Base-by-base conservation (phyloP, 2,888 invertebrate genomes). In the Tetragonisca angustula region DNA sequence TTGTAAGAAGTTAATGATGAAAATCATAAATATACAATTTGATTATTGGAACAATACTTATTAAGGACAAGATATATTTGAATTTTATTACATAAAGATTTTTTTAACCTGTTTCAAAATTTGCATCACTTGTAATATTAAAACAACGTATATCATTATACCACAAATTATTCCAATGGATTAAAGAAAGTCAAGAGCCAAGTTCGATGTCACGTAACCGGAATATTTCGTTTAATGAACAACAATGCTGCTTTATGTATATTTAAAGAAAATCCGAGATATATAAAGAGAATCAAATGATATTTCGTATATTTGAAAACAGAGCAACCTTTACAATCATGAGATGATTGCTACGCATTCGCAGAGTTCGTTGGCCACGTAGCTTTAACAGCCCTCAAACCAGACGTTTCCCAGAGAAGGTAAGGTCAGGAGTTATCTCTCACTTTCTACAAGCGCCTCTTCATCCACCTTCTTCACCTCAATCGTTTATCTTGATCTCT, bases 271-370 rank as follows among this genome's bases (percentile, higher is more conserved):
- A 24, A 27, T 2, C 4, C 19, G 9, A 24, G 49, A 61, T 19
- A 24, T n/a, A 1, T 5, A 21, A 19, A 67, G 17, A 11, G n/a
- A 52, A n/a, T 0, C 21, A 19, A 1, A 21, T 15, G 36, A 17
- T 21, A 36, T 1, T 36, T 32, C 13, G 4, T 56, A n/a, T 27
- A 24, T 6, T 2, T 36, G n/a, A 52, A 27, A 76, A 32, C 50
- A 32, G 68, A 50, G 52, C 50, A 21, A 62, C 54, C 27, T 4
- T 65, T 78, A n/a, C 43, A 50, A 19, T 9, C n/a, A 5, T 15
- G 95, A 95, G 87, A 95, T 89, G 96, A 96, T 90, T 96, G 96
- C 4, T 96, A 96, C 91, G 96, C 96, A 78, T 96, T 96, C 91
- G 95, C 96, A 75, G 96, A 96, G 91, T 96, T 96, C 91, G 94